A percentile compares a stretch with the other conserved stretches of the same genome.
Conservation (phyloP, 1,140 invertebrate species). For the Zaprionus inermis region DNA sequence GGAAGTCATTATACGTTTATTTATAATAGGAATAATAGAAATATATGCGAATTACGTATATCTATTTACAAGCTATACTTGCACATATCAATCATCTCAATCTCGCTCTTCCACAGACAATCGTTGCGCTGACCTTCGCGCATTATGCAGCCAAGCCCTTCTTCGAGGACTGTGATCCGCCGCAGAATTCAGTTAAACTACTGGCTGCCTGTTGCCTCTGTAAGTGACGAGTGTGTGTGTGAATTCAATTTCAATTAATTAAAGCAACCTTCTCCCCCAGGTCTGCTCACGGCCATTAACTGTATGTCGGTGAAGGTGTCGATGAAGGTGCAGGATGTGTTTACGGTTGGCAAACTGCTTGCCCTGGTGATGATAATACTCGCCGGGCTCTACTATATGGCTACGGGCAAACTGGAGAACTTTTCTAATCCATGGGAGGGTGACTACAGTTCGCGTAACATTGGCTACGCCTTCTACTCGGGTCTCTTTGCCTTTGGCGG, state of each 20-base stretch:
- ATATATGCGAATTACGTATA: too few species aligned
- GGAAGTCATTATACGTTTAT: not conserved
- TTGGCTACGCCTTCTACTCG: conserved; percentile 95
- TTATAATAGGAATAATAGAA: not conserved
- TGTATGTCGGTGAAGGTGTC: conserved; percentile 94
- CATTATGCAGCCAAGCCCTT: conserved; percentile 93
- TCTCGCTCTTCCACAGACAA: conserved; percentile 86
- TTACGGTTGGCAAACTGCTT: conserved; percentile 94
- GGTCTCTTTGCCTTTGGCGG: conserved; percentile 99
- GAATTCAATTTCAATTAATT: not conserved
- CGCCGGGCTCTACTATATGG: conserved; percentile 90
- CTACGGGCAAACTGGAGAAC: conserved; percentile 88
- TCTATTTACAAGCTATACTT: too few species aligned
- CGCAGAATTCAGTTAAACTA: conserved; percentile 88
- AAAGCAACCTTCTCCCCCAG: conserved; percentile 84
- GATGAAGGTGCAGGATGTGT: conserved; percentile 95
- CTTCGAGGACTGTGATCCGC: conserved; percentile 89
- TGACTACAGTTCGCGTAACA: conserved; percentile 86
- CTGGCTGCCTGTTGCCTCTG: conserved; percentile 91
- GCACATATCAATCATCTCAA: too few species aligned
- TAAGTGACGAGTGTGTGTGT: conserved; percentile 85
- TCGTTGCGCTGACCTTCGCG: conserved; percentile 93
- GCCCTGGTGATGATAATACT: conserved; percentile 93
- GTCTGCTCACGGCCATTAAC: conserved; percentile 94
- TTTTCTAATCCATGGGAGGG: conserved; percentile 90